Base-by-base conservation (phyloP, 2,113 vertebrate genomes). In the Sceloporus tristichus region DNA sequence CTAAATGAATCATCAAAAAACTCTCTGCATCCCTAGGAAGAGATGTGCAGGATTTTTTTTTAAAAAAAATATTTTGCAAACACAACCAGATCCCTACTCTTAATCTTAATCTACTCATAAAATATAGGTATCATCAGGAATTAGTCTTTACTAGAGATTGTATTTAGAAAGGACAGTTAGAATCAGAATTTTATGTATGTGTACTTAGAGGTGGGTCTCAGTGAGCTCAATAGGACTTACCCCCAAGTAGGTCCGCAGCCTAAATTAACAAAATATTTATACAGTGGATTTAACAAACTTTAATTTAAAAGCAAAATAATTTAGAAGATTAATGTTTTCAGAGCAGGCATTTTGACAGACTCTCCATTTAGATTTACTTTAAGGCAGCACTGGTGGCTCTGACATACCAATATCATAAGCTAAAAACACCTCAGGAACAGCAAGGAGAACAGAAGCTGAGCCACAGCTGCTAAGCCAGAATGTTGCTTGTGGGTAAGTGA, bases 381-480 rank as follows among this genome's bases (percentile, higher is more conserved):
- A 38, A 90, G 84, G 42, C 0, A 1, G 38, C 76, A 75, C 54
- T 84, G 82, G 83, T 90, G 62, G 10, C 42, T 87, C 85, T 89
- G 62, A 81, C 87, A 68, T 86, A 80, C 56, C 59, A 79, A 6
- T 40, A 87, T 38, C 76, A 79, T 40, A 23, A 62, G 5, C 68
- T 62, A 68, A 59, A 88, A 65, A 68, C 70, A 34, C 21, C 1
- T 9, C 83, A 70, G 79, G 2, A 0, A 76, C 82, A 70, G 89
- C 65, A 87, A 79, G 21, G 66, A 19, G 71, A 87, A 78, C 0
- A 90, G 54, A 91, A 86, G 90, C 77, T 66, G 23, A 91, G 71
- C 70, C 34, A 18, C 70, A 87, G 9, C 18, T 82, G 71, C 88
- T 0, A 0, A 82, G 65, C 2, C 2, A 23, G 29, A 86, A 25